phyloP scores from a whole-genome alignment of 2,797 vertebrate species.

The Smutsia gigantea region DNA sequence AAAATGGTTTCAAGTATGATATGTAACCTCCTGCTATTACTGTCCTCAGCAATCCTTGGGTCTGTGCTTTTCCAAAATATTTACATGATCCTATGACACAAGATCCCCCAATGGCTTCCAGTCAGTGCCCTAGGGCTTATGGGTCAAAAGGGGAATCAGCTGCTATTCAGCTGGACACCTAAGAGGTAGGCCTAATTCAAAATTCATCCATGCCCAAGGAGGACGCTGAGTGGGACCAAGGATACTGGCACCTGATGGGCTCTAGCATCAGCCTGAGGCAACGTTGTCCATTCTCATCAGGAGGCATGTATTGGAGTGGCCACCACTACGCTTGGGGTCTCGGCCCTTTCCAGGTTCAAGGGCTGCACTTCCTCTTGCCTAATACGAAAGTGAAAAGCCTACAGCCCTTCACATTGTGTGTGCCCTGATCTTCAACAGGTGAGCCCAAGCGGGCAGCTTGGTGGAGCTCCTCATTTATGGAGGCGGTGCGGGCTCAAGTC shows the following conservation, averaged over 20 bases:
- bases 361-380: not conserved
- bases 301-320: not conserved
- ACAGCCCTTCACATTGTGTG: not conserved
- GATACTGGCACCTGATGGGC: not conserved
- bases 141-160: not conserved
- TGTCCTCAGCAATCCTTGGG: not conserved
- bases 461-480: not conserved
- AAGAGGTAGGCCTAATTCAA: not conserved
- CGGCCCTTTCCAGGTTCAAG: not conserved
- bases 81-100: not conserved
- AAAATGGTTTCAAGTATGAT: not conserved
- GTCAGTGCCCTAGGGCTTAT: not conserved
- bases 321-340: not conserved
- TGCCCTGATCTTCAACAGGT: not conserved
- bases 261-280: not conserved
- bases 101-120: not conserved
- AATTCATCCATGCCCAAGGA: not conserved
- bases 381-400: not conserved
- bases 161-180: not conserved
- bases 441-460: not conserved
- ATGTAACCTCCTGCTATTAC: not conserved
- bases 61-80: constrained; percentile 10
- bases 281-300: not conserved
- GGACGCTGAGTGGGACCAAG: not conserved
- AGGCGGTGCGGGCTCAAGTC: not conserved